Percentiles rank a stretch among this genome's conserved stretches.
Evolutionary conservation across 2,888 invertebrate genomes (phyloP).

Genomic region (Pomacea canaliculata): DNA sequence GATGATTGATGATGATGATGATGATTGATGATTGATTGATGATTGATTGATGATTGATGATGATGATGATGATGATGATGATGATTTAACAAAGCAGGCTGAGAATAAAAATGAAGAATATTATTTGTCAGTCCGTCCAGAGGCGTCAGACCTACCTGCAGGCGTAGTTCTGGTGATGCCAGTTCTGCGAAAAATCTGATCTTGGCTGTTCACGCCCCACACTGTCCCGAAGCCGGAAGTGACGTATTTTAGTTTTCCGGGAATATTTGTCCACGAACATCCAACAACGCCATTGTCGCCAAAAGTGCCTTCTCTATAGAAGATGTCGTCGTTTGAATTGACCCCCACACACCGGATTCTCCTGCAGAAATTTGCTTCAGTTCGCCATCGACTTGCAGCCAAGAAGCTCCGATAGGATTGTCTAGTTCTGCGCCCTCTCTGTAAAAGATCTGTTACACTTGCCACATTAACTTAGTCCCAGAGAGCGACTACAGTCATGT

Average conservation of each 20-base stretch:
- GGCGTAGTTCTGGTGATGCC: background rate
- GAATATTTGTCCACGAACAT: background rate
- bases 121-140: no score
- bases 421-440: background rate
- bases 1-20: no score
- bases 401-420: background rate
- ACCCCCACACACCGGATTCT: background rate
- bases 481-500: no score
- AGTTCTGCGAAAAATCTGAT: background rate
- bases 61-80: no score
- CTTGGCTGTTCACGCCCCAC: background rate
- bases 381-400: background rate
- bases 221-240: background rate
- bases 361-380: slow-evolving; percentile 2
- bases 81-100: no score
- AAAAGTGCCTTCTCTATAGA: background rate
- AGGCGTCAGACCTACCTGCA: background rate
- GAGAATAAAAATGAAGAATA: no score
- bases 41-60: no score
- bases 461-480: no score
- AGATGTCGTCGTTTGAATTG: slow-evolving; percentile 1
- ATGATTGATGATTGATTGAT: no score
- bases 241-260: background rate
- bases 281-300: background rate
- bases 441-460: background rate